Base-by-base conservation (phyloP, 2,888 invertebrate genomes). In the Drosophila peninsularis region DNA sequence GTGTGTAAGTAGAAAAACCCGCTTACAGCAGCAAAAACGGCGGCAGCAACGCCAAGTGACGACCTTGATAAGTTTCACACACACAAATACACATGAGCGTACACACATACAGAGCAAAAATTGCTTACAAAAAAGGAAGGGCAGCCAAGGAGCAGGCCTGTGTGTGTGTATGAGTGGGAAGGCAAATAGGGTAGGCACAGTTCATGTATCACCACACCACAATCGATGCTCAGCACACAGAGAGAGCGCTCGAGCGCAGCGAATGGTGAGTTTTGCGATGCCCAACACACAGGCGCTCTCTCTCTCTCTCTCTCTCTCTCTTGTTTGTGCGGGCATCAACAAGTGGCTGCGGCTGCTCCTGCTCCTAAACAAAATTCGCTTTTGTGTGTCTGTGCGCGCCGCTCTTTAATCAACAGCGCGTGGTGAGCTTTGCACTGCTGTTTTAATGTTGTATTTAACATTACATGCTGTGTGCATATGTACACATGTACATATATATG, bases 31-130 rank as follows among this genome's bases (percentile, higher is more conserved):
- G 85, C 85, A 81, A 76, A 78, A 55, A 71, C 76, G 45, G 53
- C 82, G 69, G 58, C 78, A 39, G 57, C 80, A 79, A 89, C 90
- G 82, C 82, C 87, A 84, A 90, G 79, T 77, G 86, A 90, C 90
- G 91, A 91, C 90, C 90, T 91, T 91, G 90, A 91, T 91, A 91
- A 91, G 85, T 89, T 88, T 70, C 68, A 83, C 80, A 74, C 58
- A 62, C 24, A 32, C 57, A 39, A 14, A 56, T 34, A 39, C 37
- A 27, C 9, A 36, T 7, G 27, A 27, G 27, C 27, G n/a, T 27
- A 37, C 10, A 42, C 27, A 27, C 44, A 58, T 52, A 39, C 42
- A 58, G 47, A 24, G 53, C 55, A 42, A 61, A 66, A 70, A 75
- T 65, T 71, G 79, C 71, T 75, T 79, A 75, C 76, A 54, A 68